Evolutionary conservation across 92 coral and sea anemone species (phyloP), one percentile per base, ranked within the genome.

Genomic region (Epizoanthus ramosus): DNA sequence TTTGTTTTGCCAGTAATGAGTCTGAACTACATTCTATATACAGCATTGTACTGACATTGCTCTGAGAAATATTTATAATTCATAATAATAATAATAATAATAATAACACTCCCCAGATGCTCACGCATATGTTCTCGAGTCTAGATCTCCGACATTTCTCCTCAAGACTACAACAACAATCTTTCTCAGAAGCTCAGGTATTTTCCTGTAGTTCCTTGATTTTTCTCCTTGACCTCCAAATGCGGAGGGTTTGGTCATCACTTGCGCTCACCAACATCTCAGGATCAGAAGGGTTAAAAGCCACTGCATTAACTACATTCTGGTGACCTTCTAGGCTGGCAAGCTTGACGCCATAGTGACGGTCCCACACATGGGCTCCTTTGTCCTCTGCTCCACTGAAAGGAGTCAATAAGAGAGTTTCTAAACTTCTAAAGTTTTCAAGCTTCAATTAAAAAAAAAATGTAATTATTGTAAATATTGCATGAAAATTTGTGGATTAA

Each of bases 281-380:
- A 25, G 91, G 92, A 53, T 93, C 86, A 16, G 77, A 80, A 7
- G 98, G 98, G 70, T 91, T 91, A 68, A 93, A 86, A 0, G 98
- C 89, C 31, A 93, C 98, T 15, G 90, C 92, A 85, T 93, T 93
- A 14, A 93, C 98, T 0, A 93, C 94, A 73, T 85, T 71, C 37
- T 68, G 83, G 84, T 93, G 98, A 21, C 98, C 98, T 60, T 76
- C 66, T 1, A 93, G 90, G 3, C 93, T 91, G 39, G 94, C 94
- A 19, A 93, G 72, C 85, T 93, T 93, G 76, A 83, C 74, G 8
- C 94, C 94, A 87, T 56, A 89, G 68, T 91, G 93, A 21, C 98
- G 88, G 75, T 93, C 94, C 98, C 98, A 93, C 21, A 93, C 94
- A 73, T 93, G 98, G 23, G 91, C 94, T 57, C 79, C 61, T 16